Evolutionary conservation across 2,888 invertebrate species (phyloP).

Genomic region (Tridacna crocea): DNA sequence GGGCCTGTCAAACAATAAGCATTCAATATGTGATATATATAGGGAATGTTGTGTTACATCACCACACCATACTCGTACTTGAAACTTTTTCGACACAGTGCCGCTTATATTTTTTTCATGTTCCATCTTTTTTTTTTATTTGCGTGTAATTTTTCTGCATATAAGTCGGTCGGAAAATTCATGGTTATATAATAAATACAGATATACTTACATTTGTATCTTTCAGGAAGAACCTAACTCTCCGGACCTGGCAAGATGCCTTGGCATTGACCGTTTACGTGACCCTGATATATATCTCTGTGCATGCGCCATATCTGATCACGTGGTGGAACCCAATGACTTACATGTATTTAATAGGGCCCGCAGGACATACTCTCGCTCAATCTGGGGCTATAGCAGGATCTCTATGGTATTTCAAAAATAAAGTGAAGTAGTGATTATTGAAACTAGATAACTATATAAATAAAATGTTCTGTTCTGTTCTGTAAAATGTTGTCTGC

Average conservation of each 20-base stretch:
- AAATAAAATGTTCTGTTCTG: too few relatives aligned
- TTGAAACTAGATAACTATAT: too few relatives aligned
- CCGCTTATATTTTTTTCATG: too few relatives aligned
- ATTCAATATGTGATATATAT: too few relatives aligned
- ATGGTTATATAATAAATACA: background rate
- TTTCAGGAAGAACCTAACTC: conserved; percentile 41
- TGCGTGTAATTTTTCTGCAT: too few relatives aligned
- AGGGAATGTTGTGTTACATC: too few relatives aligned
- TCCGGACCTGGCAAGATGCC: conserved; percentile 41
- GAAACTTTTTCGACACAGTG: too few relatives aligned
- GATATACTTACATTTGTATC: background rate
- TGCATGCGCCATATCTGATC: conserved; percentile 53
- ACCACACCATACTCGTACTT: too few relatives aligned
- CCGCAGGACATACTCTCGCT: conserved; percentile 42
- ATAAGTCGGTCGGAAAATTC: too few relatives aligned
- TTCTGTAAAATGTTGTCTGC: too few relatives aligned
- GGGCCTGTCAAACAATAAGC: too few relatives aligned
- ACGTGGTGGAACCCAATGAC: conserved; percentile 56
- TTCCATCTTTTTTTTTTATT: too few relatives aligned
- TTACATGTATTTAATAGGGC: conserved; percentile 48
- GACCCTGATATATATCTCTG: conserved; percentile 38
- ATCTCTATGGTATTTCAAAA: conserved; percentile 53
- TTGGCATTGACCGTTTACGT: conserved; percentile 37
- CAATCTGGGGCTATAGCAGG: conserved; percentile 41
- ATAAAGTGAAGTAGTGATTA: conserved; percentile 5